phyloP scores from a whole-genome alignment of 2,797 vertebrate genomes.

The Lophotriccus pileatus region DNA sequence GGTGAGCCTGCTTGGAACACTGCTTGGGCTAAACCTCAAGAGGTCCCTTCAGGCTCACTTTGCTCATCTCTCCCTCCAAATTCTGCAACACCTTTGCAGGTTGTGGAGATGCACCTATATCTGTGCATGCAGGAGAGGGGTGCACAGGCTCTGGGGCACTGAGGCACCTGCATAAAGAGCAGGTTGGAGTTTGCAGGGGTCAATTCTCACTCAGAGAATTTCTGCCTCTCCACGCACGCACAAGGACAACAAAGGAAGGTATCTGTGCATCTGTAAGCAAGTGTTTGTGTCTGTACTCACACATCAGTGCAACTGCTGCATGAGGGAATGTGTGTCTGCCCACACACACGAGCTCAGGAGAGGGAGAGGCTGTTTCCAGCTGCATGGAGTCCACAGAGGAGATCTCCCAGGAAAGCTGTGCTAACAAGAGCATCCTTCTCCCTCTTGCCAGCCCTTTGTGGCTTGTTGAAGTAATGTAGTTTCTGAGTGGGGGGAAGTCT shows the following conservation, averaged over 20 bases:
- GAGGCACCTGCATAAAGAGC: background rate
- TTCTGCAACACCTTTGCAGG: background rate
- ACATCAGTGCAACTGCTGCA: background rate
- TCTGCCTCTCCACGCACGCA: background rate
- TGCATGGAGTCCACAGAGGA: background rate
- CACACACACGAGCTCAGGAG: background rate
- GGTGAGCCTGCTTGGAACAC: background rate
- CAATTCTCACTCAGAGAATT: accelerated
- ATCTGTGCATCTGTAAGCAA: background rate
- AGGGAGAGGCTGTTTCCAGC: background rate
- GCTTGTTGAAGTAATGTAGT: constrained; percentile 56
- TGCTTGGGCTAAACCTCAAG: background rate
- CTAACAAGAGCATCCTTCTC: constrained; percentile 12
- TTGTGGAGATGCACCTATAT: background rate
- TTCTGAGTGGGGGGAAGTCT: constrained; percentile 60
- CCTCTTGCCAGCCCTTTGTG: constrained; percentile 29
- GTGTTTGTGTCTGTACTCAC: background rate
- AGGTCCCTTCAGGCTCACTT: background rate
- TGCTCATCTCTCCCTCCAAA: background rate
- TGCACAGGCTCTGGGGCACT: accelerated
- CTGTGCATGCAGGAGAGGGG: background rate
- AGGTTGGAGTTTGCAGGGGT: background rate
- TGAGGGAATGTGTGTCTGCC: accelerated
- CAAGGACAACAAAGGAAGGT: background rate
- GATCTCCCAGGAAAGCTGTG: constrained; percentile 10